These are phyloP conservation scores for Calyptomena viridis DNA, from an alignment of 2,113 vertebrate species.

Conservation along the genomic window DNA sequence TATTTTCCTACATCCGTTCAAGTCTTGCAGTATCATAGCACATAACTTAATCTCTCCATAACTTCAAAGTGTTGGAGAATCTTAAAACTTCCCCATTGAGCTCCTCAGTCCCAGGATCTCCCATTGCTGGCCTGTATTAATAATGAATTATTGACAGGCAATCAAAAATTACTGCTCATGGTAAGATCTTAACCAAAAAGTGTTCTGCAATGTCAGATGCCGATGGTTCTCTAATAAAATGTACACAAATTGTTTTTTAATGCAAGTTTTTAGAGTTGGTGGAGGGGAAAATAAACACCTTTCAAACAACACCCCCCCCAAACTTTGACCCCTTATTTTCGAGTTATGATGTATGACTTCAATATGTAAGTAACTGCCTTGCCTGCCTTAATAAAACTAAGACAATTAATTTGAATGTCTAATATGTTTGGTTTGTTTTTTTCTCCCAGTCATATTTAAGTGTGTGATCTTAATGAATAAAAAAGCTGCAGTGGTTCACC, in stretches of 20 bases:
- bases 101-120: background rate
- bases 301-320: background rate
- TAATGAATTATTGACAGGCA: background rate
- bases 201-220: background rate
- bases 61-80: background rate
- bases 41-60: background rate
- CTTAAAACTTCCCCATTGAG: background rate
- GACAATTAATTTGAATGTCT: background rate
- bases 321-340: background rate
- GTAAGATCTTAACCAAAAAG: background rate
- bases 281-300: background rate
- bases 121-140: background rate
- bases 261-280: background rate
- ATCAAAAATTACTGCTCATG: background rate
- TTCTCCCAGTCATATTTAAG: background rate
- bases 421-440: fast-evolving
- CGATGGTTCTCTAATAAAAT: background rate
- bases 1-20: background rate
- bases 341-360: background rate
- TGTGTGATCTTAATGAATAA: background rate
- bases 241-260: background rate
- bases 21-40: background rate
- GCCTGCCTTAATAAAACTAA: background rate
- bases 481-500: background rate
- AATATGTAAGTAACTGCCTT: background rate